Conservation (phyloP, 2,888 invertebrate species). For the Plusia festucae region DNA sequence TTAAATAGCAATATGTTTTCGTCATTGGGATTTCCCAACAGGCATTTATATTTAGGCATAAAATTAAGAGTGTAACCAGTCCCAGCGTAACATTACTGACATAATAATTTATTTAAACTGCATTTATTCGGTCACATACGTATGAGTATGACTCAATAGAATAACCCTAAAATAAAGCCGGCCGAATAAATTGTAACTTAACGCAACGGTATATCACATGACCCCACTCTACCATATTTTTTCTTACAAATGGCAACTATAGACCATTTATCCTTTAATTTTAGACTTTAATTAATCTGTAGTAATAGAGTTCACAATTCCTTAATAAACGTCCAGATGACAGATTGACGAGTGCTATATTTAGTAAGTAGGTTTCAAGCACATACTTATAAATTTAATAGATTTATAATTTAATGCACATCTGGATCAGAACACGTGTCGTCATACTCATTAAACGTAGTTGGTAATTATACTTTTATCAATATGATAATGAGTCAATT, state of each 20-base stretch:
- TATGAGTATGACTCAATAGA: conserved; percentile 4
- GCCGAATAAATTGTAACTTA: neutral
- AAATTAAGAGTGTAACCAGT: neutral
- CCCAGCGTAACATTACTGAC: neutral
- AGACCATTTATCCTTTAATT: neutral
- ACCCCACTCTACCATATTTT: conserved; percentile 4
- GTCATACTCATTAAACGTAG: conserved; percentile 39
- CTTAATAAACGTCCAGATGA: conserved; percentile 32
- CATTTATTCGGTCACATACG: neutral
- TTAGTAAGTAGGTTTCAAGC: conserved; percentile 34
- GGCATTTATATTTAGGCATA: neutral
- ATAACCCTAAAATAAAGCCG: neutral
- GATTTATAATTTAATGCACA: conserved; percentile 50
- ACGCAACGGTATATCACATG: neutral
- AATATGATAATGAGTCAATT: neutral
- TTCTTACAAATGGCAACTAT: conserved; percentile 23
- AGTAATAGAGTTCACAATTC: conserved; percentile 23
- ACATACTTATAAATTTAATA: conserved; percentile 46
- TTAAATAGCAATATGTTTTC: neutral
- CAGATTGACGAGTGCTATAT: conserved; percentile 48
- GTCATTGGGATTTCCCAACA: neutral
- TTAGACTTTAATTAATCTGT: conserved; percentile 18
- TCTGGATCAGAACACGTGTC: conserved; percentile 51
- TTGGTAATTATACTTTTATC: conserved; percentile 32
- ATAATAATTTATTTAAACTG: neutral